A percentile compares a stretch with the other conserved stretches of the same genome.
Evolutionary conservation across 1,140 invertebrate species (phyloP).

Genomic region (Phenacoccus solenopsis): DNA sequence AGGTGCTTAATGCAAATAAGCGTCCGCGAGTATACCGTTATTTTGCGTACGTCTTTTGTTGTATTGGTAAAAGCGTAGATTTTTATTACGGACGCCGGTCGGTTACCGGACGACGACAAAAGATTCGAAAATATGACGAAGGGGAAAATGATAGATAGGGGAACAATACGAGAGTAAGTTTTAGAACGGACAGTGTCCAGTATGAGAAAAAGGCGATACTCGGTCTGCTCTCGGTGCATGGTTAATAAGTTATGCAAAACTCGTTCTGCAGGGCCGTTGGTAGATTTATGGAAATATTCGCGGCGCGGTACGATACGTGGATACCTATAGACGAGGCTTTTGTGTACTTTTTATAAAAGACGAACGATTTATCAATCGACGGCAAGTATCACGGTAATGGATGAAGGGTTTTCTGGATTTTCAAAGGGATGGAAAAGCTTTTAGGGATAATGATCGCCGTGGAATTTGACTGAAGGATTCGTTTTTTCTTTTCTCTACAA

Average conservation of each 20-base stretch:
- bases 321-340: not conserved
- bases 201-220: not conserved
- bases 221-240: not conserved
- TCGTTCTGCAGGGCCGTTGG: not conserved
- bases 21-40: not conserved
- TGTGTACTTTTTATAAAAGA: not conserved
- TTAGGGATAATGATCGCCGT: too few relatives aligned
- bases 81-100: not conserved
- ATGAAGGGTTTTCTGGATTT: not conserved
- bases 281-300: conserved; percentile 3
- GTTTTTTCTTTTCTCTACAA: too few relatives aligned
- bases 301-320: not conserved
- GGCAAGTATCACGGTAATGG: not conserved
- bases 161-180: not conserved
- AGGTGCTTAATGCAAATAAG: not conserved
- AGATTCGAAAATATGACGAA: not conserved
- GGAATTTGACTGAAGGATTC: too few relatives aligned
- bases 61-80: not conserved
- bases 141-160: not conserved
- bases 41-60: not conserved
- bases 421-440: not conserved
- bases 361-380: not conserved
- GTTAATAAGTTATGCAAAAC: not conserved
- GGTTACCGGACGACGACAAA: not conserved
- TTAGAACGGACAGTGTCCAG: not conserved